Percentiles rank a stretch among this genome's conserved stretches.
Conservation (phyloP, 2,113 vertebrate species). For the Erinaceus europaeus region DNA sequence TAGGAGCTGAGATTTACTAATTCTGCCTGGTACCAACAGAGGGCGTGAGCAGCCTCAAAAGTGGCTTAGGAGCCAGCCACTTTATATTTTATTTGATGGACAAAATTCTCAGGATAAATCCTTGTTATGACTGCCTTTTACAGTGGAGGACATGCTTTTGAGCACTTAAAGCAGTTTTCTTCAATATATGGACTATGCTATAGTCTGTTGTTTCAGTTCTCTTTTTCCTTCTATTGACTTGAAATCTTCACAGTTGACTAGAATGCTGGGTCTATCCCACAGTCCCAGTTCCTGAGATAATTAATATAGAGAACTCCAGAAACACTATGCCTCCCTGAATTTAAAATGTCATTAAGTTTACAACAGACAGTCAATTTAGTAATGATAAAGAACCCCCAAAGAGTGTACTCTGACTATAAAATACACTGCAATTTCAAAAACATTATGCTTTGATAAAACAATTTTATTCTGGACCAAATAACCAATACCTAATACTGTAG, state of each 20-base stretch:
- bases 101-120: neutral
- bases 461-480: neutral
- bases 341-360: neutral
- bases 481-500: too few species aligned
- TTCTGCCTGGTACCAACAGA: slow-evolving; percentile 34
- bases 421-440: neutral
- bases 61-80: neutral
- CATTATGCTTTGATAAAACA: neutral
- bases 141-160: neutral
- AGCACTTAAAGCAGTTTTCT: neutral
- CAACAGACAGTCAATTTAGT: neutral
- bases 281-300: neutral
- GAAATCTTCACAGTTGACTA: neutral
- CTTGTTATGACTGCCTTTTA: neutral
- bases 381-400: neutral
- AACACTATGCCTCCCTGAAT: neutral
- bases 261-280: neutral
- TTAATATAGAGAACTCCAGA: neutral
- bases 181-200: neutral
- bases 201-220: neutral
- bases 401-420: neutral
- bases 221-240: neutral
- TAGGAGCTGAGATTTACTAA: neutral
- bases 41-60: neutral
- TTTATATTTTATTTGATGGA: neutral